phyloP scores from a whole-genome alignment of 2,888 invertebrate species.

The Cryptophagus acutangulus region DNA sequence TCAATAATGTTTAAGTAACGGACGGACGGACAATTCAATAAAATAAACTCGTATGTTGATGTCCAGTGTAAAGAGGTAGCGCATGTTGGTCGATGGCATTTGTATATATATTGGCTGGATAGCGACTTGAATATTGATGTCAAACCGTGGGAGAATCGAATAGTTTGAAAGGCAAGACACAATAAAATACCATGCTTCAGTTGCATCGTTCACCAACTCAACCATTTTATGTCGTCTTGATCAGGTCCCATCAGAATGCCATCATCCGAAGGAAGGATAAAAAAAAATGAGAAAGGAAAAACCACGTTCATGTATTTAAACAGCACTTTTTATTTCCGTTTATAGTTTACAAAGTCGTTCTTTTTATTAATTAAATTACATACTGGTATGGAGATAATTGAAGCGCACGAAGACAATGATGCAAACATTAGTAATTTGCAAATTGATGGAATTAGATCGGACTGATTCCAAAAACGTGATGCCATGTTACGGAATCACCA shows the following conservation, averaged over 20 bases:
- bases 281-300: too few species aligned
- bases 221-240: slow-evolving; percentile 2
- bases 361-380: too few species aligned
- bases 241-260: not conserved
- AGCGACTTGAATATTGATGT: slow-evolving; percentile 27
- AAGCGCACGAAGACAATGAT: too few species aligned
- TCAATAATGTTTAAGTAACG: too few species aligned
- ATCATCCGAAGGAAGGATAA: not conserved
- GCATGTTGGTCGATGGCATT: slow-evolving; percentile 3
- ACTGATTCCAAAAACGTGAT: not conserved
- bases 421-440: too few species aligned
- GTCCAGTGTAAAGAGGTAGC: not conserved
- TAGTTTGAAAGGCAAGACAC: slow-evolving; percentile 11
- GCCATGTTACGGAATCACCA: not conserved
- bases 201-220: slow-evolving; percentile 2
- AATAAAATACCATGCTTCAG: slow-evolving; percentile 2
- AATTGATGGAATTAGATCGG: too few species aligned
- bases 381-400: too few species aligned
- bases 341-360: too few species aligned
- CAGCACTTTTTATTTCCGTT: too few species aligned
- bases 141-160: slow-evolving; percentile 25
- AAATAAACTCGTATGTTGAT: not conserved
- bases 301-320: too few species aligned
- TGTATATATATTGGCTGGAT: slow-evolving; percentile 7
- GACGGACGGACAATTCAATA: slow-evolving; percentile 5